Evolutionary conservation across 1,140 invertebrate genomes (phyloP).

Genomic region (Polypedilum vanderplanki): DNA sequence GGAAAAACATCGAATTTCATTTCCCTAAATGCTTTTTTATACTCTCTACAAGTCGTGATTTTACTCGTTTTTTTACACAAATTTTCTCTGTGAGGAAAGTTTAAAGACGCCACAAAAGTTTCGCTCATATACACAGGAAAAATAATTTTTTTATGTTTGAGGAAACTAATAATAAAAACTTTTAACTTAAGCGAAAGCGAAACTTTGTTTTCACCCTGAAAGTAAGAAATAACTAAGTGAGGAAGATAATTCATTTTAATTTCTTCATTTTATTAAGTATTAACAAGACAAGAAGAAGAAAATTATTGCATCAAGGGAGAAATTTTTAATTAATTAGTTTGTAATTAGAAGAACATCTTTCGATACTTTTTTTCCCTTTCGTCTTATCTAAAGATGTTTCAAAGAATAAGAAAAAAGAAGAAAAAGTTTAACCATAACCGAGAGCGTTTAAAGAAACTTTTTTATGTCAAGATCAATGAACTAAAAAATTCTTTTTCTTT

Average conservation of each 20-base stretch:
- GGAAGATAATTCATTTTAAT: neutral
- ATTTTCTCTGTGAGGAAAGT: no score
- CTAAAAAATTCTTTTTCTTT: no score
- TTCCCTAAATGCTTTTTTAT: neutral
- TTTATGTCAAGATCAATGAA: no score
- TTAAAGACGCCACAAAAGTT: conserved; percentile 11
- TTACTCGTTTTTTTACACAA: neutral
- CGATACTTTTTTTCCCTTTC: neutral
- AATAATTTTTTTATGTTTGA: no score
- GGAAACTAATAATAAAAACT: no score
- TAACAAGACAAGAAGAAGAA: neutral
- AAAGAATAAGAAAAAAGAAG: no score
- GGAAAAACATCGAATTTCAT: conserved; percentile 5
- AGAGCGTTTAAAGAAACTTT: no score
- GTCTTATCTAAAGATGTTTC: no score
- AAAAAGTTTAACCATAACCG: no score
- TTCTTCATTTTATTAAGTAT: no score
- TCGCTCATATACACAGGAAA: neutral
- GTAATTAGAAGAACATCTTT: neutral
- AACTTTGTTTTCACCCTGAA: neutral
- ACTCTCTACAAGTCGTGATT: neutral
- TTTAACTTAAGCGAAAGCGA: no score
- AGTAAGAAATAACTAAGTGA: neutral
- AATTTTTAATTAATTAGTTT: conserved; percentile 12
- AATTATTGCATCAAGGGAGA: conserved; percentile 4